Conservation (phyloP, 2,888 invertebrate genomes). For the Pachycephus smyrnensis region DNA sequence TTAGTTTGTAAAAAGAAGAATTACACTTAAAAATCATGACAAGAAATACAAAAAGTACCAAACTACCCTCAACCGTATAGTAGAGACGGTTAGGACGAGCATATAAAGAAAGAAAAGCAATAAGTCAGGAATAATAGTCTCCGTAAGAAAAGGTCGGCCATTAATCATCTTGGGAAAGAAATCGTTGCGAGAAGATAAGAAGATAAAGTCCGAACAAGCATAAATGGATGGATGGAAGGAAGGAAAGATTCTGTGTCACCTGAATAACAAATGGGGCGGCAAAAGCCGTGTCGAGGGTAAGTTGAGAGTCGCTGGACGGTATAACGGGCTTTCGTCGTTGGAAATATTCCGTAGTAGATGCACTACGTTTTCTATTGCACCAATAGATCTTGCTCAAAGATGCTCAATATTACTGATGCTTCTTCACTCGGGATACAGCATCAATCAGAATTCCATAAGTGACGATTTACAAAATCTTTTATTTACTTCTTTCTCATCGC, state of each 20-base stretch:
- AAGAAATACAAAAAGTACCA: background rate
- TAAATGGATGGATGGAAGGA: background rate
- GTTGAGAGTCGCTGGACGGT: background rate
- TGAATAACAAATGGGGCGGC: conserved; percentile 1
- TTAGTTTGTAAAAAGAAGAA: background rate
- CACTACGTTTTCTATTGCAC: background rate
- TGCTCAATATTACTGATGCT: background rate
- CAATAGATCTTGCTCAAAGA: background rate
- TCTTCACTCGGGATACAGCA: background rate
- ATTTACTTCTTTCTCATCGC: background rate
- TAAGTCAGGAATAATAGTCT: background rate
- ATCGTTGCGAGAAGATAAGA: background rate
- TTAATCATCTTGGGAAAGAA: background rate
- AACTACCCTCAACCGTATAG: background rate
- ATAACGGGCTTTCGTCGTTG: background rate
- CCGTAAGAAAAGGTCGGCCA: background rate
- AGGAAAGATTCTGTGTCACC: conserved; percentile 3
- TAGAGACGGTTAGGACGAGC: background rate
- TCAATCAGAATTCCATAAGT: background rate
- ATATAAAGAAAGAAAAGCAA: background rate
- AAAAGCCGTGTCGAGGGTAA: background rate
- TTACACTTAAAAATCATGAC: background rate
- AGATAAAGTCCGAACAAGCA: background rate
- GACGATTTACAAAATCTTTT: background rate
- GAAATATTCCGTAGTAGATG: background rate